Conservation (phyloP, 2,888 invertebrate genomes). For the Hoplodrina ambigua region DNA sequence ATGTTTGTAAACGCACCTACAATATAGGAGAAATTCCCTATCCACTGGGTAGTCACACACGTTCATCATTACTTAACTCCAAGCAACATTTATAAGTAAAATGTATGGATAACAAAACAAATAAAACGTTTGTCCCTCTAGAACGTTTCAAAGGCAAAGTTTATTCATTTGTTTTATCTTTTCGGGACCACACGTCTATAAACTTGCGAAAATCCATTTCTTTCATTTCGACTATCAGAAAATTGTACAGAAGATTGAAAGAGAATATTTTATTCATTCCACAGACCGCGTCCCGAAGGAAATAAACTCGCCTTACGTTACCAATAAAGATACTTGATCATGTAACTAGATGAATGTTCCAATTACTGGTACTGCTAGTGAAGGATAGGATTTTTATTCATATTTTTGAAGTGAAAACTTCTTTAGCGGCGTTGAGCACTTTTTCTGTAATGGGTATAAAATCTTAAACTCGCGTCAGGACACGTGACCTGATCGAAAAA, state of each 20-base stretch:
- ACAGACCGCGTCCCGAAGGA: conserved; percentile 37
- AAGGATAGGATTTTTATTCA: conserved; percentile 5
- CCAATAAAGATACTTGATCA: conserved; percentile 36
- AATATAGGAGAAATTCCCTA: too few species aligned
- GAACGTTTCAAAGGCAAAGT: not conserved
- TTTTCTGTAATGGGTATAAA: too few species aligned
- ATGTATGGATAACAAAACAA: not conserved
- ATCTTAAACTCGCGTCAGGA: too few species aligned
- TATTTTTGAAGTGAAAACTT: too few species aligned
- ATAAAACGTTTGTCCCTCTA: not conserved
- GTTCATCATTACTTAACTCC: too few species aligned
- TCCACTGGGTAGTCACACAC: too few species aligned
- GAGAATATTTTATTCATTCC: conserved; percentile 16
- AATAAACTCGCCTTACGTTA: conserved; percentile 36
- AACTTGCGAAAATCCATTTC: not conserved
- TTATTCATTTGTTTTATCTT: not conserved
- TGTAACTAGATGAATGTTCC: conserved; percentile 31
- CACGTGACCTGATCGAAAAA: too few species aligned
- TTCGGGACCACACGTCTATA: not conserved
- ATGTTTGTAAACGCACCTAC: too few species aligned
- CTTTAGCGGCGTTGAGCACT: too few species aligned
- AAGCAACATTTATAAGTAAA: too few species aligned
- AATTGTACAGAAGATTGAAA: not conserved
- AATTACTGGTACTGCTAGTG: conserved; percentile 28
- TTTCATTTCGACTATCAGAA: not conserved